phyloP scores from a whole-genome alignment of 1,140 invertebrate species.

The Neodiprion virginianus region DNA sequence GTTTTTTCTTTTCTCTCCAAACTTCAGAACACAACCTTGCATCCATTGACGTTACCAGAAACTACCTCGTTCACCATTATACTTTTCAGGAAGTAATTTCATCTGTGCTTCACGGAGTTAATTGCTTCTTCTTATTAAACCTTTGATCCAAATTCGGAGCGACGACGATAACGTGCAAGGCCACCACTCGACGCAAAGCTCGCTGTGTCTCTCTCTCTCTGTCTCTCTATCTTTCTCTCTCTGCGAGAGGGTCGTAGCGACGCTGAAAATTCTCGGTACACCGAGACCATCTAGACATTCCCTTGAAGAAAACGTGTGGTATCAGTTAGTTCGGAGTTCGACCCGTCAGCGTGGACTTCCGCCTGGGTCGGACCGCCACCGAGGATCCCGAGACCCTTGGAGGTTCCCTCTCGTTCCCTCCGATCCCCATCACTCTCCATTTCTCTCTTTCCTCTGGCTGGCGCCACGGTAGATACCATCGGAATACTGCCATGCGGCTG shows the following conservation, averaged over 20 bases:
- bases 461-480: conserved; percentile 1
- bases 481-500: neutral
- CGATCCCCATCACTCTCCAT: neutral
- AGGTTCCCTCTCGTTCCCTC: no score
- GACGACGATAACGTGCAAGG: neutral
- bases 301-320: neutral
- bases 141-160: neutral
- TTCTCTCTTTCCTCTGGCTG: neutral
- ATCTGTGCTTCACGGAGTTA: neutral
- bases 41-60: no score
- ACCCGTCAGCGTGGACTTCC: neutral
- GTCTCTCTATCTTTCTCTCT: neutral
- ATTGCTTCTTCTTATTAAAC: neutral
- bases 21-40: no score
- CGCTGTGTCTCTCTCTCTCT: neutral
- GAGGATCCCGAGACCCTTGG: no score
- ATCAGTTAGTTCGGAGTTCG: conserved; percentile 1
- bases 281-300: neutral
- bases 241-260: neutral
- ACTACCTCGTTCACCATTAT: no score
- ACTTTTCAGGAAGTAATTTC: no score
- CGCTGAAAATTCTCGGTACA: neutral
- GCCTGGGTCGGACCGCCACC: neutral
- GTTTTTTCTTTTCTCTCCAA: no score
- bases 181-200: neutral